Conservation (phyloP, 2,888 invertebrate species). For the Sinopyrophorus schimmeli region DNA sequence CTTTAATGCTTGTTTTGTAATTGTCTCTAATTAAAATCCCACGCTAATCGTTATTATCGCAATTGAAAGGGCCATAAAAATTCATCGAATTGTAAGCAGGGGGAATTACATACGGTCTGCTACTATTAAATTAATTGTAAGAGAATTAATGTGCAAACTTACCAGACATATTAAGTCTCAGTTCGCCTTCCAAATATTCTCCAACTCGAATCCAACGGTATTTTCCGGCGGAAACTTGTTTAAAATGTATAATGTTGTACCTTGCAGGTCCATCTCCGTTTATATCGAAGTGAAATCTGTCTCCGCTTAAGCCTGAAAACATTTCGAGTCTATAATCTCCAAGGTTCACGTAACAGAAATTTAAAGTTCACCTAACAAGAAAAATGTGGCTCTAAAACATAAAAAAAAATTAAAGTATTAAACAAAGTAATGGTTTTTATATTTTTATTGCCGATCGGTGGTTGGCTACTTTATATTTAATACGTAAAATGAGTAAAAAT, state of each 20-base stretch:
- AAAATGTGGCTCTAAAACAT: no score
- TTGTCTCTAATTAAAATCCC: no score
- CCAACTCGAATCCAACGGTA: slow-evolving; percentile 89
- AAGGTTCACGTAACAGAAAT: no score
- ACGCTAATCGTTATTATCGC: no score
- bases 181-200: slow-evolving; percentile 80
- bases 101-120: no score
- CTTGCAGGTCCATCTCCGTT: slow-evolving; percentile 93
- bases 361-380: no score
- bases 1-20: no score
- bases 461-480: slow-evolving; percentile 7
- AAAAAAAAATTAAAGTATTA: no score
- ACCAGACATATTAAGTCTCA: slow-evolving; percentile 80
- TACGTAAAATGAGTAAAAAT: slow-evolving; percentile 8
- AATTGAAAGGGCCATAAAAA: no score
- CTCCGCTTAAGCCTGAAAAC: slow-evolving; percentile 79
- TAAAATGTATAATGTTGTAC: slow-evolving; percentile 95
- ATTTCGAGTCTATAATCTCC: no score
- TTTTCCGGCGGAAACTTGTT: slow-evolving; percentile 71
- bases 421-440: slow-evolving; percentile 11
- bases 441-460: no score
- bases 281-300: slow-evolving; percentile 85
- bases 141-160: slow-evolving; percentile 37
- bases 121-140: background rate
- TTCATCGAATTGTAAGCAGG: background rate